Evolutionary conservation across 2,113 vertebrate species (phyloP).

Genomic region (Festucalex cinctus): DNA sequence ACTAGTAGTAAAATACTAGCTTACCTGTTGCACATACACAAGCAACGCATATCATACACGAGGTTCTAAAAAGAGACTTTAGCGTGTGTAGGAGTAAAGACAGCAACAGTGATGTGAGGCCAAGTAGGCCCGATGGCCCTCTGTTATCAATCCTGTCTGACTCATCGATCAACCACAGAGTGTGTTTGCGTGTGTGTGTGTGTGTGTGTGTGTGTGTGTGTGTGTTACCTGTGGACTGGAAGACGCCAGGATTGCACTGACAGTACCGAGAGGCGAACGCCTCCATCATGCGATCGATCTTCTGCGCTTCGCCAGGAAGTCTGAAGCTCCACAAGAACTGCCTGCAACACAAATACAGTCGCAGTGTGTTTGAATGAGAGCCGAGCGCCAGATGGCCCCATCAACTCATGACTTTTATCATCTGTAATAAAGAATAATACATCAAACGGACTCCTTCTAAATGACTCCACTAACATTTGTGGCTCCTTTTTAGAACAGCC

Average conservation of each 20-base stretch:
- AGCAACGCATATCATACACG: too few relatives aligned
- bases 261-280: slow-evolving; percentile 96
- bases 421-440: too few relatives aligned
- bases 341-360: slow-evolving; percentile 60
- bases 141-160: slow-evolving; percentile 27
- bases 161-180: slow-evolving; percentile 27
- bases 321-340: slow-evolving; percentile 98
- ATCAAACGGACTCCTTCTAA: too few relatives aligned
- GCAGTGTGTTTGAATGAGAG: too few relatives aligned
- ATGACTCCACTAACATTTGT: too few relatives aligned
- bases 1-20: too few relatives aligned
- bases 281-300: slow-evolving; percentile 99
- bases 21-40: too few relatives aligned
- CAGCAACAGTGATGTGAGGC: slow-evolving; percentile 34
- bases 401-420: neutral
- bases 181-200: slow-evolving; percentile 11
- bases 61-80: neutral
- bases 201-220: slow-evolving; percentile 21
- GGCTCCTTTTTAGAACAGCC: too few relatives aligned
- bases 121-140: slow-evolving; percentile 29
- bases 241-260: slow-evolving; percentile 94
- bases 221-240: slow-evolving; percentile 92
- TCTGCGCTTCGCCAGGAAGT: slow-evolving; percentile 95
- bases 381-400: too few relatives aligned
- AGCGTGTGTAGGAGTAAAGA: neutral